Conservation (phyloP, 2,888 invertebrate species). For the Allygus modestus region DNA sequence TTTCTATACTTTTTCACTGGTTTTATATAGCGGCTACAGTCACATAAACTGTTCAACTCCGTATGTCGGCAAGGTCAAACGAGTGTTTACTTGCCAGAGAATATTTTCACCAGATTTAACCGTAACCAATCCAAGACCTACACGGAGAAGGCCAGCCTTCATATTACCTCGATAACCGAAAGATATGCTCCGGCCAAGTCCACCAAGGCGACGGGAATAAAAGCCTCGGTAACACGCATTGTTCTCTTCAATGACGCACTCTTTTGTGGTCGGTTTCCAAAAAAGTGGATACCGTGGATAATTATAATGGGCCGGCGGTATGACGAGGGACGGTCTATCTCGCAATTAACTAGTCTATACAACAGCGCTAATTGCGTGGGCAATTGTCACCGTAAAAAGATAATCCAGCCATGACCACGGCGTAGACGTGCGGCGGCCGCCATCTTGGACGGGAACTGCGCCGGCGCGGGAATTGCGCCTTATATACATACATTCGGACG, state of each 20-base stretch:
- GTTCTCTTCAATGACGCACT: conserved; percentile 49
- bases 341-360: conserved; percentile 58
- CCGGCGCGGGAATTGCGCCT: background rate
- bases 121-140: background rate
- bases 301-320: conserved; percentile 42
- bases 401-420: conserved; percentile 28
- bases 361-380: conserved; percentile 55
- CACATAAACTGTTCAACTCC: too few relatives aligned
- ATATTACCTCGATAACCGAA: background rate
- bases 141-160: background rate
- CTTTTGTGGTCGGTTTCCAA: conserved; percentile 54
- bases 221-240: conserved; percentile 15
- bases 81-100: too few relatives aligned
- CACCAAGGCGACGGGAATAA: conserved; percentile 52
- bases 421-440: conserved; percentile 26
- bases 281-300: conserved; percentile 61
- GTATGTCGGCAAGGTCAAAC: too few relatives aligned
- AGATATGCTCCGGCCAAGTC: background rate
- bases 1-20: too few relatives aligned
- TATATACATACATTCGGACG: too few relatives aligned
- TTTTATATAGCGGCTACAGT: too few relatives aligned
- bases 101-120: background rate
- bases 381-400: conserved; percentile 57
- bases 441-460: conserved; percentile 37
- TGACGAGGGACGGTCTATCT: conserved; percentile 35